These are phyloP conservation scores for Chlorodrepanis virens DNA, from an alignment of 2,113 vertebrate species.

Conservation along the genomic window DNA sequence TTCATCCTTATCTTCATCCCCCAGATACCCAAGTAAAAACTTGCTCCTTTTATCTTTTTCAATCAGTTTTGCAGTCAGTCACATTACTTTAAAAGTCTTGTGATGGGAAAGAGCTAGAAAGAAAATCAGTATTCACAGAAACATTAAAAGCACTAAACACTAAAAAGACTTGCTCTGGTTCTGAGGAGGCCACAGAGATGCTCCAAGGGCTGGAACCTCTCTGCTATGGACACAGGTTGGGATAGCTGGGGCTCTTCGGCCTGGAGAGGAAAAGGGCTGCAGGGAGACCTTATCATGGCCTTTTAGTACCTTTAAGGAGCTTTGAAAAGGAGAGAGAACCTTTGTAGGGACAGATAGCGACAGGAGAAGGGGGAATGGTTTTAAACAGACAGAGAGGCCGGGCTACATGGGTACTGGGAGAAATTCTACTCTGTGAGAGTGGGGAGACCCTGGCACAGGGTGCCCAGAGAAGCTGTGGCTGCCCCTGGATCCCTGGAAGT, in stretches of 20 bases:
- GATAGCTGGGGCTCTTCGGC: neutral
- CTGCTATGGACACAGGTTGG: neutral
- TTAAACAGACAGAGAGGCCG: neutral
- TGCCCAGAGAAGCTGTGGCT: neutral
- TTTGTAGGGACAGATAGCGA: neutral
- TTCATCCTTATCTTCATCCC: neutral
- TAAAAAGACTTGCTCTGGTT: neutral
- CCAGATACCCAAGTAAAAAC: neutral
- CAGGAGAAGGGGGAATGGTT: neutral
- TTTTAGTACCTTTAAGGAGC: neutral
- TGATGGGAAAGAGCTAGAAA: neutral
- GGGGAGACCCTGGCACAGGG: neutral
- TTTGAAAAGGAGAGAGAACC: neutral
- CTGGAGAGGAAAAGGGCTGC: neutral
- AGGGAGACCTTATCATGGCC: neutral
- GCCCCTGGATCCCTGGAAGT: neutral
- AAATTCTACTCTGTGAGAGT: neutral
- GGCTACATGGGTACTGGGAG: accelerated
- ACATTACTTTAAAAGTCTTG: neutral
- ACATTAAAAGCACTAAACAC: neutral
- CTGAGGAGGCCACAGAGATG: neutral
- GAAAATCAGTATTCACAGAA: neutral
- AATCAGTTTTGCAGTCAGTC: neutral
- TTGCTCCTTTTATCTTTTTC: neutral
- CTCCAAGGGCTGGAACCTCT: neutral